Conservation (phyloP, 2,113 vertebrate species). For the Cathartes aura region DNA sequence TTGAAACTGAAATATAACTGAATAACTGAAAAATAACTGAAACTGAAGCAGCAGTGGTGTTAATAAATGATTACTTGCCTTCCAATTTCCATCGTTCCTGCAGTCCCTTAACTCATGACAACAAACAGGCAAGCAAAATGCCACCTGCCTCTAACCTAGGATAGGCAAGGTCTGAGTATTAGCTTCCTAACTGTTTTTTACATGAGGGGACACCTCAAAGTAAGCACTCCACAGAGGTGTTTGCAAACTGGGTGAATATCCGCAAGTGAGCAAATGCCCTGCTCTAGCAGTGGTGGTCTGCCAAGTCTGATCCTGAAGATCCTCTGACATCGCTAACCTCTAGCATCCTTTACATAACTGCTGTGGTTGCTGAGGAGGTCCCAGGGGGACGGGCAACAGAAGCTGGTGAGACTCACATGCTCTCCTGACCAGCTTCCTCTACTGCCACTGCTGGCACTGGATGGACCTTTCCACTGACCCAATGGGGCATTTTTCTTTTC, state of each 20-base stretch:
- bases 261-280: background rate
- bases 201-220: background rate
- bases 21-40: too few relatives aligned
- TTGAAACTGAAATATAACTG: too few relatives aligned
- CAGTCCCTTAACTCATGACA: background rate
- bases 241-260: background rate
- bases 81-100: background rate
- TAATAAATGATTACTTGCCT: background rate
- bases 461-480: background rate
- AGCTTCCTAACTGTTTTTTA: background rate
- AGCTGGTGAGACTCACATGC: background rate
- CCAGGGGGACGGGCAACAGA: accelerated
- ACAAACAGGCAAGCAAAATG: background rate
- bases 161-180: background rate
- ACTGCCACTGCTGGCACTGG: background rate
- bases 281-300: background rate
- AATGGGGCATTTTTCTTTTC: background rate
- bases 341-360: background rate
- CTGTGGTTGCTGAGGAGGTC: background rate
- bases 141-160: background rate
- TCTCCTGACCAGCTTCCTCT: background rate
- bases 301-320: background rate
- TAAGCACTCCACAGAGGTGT: background rate
- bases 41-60: background rate
- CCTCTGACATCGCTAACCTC: background rate